Evolutionary conservation across 2,888 invertebrate species (phyloP), one percentile per base, ranked within the genome.

Genomic region (Pristionchus exspectatus): DNA sequence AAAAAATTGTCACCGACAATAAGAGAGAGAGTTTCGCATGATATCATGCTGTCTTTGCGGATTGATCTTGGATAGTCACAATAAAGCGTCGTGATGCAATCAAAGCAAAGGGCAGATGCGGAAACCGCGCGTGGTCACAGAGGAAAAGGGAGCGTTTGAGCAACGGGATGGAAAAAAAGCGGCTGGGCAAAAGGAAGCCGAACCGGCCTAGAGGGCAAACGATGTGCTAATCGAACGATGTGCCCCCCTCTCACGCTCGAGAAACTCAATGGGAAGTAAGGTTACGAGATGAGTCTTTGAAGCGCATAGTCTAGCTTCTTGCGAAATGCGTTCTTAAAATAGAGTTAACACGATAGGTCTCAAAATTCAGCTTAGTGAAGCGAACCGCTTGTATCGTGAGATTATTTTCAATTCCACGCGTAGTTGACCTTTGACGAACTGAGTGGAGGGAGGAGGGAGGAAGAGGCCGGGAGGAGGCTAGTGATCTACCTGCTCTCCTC

Each of bases 131-230:
- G 69, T 33, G 69, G 69, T 69, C 69, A 69, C 33, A 30, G 69
- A 69, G 69, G 30, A 21, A 21, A 30, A 69, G 69, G 7, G 69
- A 74, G 74, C 74, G 74, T 74, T 74, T 38, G 38, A 69, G 69
- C 30, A 63, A 38, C 38, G 74, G 38, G 74, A 24, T 33, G 74
- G 21, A 74, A 74, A 74, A 74, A 74, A 69, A 74, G 38, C 38
- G 74, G 38, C 74, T 33, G 74, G 74, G 69, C 69, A 69, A 69
- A 69, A 30, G 30, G 30, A 30, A 27, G 30, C 21, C 74, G 74
- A 74, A 74, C 74, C 74, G 33, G 74, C 38, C 74, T 74, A 74
- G 74, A 74, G 74, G 74, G 74, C 74, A 74, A 74, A 74, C 74
- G 74, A 33, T 24, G 38, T 24, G 74, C 74, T 74, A 74, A 74